Percentiles rank a stretch among this genome's conserved stretches.
phyloP scores from a whole-genome alignment of 2,888 invertebrate species.

The Nymphalis urticae region DNA sequence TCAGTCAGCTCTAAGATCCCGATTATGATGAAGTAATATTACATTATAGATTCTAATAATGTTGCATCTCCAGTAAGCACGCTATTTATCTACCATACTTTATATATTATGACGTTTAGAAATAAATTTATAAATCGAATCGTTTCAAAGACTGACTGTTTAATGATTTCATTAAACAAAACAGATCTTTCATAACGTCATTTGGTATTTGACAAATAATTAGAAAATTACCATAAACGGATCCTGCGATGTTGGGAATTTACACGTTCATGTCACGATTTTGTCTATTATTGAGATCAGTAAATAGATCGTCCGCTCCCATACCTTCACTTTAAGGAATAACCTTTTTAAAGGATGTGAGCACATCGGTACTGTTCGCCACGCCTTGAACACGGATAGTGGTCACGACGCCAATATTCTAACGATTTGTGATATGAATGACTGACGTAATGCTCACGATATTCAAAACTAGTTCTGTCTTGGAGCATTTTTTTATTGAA shows the following conservation, averaged over 20 bases:
- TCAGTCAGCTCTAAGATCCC: constrained; percentile 1
- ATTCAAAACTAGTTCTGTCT: background rate
- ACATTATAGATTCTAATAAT: constrained; percentile 11
- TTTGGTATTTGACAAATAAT: background rate
- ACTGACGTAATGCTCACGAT: constrained; percentile 3
- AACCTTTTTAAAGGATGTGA: constrained; percentile 25
- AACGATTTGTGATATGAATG: constrained; percentile 10
- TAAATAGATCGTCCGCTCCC: constrained; percentile 6
- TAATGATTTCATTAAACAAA: background rate
- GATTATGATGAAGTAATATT: constrained; percentile 15
- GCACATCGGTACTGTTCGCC: constrained; percentile 27
- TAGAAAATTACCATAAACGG: background rate
- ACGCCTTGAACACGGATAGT: constrained; percentile 35
- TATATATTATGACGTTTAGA: background rate
- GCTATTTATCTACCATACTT: constrained; percentile 13
- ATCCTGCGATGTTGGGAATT: background rate
- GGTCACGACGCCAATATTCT: constrained; percentile 33
- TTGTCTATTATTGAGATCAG: background rate
- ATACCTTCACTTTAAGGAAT: constrained; percentile 24
- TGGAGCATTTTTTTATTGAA: background rate
- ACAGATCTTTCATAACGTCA: no score
- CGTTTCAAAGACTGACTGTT: no score
- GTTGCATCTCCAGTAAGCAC: constrained; percentile 12
- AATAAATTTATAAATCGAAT: background rate
- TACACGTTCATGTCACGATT: constrained; percentile 2